Evolutionary conservation across 2,113 vertebrate genomes (phyloP).

Genomic region (Pimephales promelas): DNA sequence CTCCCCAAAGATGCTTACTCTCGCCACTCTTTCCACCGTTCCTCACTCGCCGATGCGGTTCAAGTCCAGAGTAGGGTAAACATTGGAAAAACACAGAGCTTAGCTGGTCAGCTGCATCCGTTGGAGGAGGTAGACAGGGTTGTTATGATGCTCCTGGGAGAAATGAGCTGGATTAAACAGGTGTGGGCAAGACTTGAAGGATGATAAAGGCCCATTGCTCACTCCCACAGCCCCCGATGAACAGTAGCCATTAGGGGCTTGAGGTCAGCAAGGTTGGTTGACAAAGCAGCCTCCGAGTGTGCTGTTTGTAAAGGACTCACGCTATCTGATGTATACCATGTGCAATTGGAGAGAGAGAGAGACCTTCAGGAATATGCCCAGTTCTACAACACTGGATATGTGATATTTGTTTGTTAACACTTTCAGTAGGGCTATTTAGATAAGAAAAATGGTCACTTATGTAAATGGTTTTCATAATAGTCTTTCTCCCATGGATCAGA

Average conservation of each 20-base stretch:
- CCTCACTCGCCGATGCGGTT: constrained; percentile 43
- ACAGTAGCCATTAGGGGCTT: constrained; percentile 31
- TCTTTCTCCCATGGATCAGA: background rate
- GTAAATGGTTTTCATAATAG: background rate
- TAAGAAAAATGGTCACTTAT: background rate
- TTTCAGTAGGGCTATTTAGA: background rate
- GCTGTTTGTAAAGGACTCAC: background rate
- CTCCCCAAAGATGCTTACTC: constrained; percentile 47
- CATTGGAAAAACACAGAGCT: constrained; percentile 31
- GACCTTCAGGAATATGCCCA: background rate
- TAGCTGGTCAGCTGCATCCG: constrained; percentile 44
- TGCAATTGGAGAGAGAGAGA: background rate
- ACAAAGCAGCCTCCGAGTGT: constrained; percentile 27
- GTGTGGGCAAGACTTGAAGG: constrained; percentile 37
- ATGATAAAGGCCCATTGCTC: constrained; percentile 17
- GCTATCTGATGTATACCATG: background rate
- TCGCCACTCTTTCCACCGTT: constrained; percentile 57
- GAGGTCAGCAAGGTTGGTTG: constrained; percentile 33
- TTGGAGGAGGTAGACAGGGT: constrained; percentile 34
- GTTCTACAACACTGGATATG: background rate
- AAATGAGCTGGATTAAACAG: constrained; percentile 30
- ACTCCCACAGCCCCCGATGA: constrained; percentile 14
- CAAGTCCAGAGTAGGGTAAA: constrained; percentile 41
- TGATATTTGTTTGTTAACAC: background rate
- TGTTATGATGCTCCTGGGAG: constrained; percentile 33